phyloP scores from a whole-genome alignment of 2,888 invertebrate genomes.

The Chrysolina americana region DNA sequence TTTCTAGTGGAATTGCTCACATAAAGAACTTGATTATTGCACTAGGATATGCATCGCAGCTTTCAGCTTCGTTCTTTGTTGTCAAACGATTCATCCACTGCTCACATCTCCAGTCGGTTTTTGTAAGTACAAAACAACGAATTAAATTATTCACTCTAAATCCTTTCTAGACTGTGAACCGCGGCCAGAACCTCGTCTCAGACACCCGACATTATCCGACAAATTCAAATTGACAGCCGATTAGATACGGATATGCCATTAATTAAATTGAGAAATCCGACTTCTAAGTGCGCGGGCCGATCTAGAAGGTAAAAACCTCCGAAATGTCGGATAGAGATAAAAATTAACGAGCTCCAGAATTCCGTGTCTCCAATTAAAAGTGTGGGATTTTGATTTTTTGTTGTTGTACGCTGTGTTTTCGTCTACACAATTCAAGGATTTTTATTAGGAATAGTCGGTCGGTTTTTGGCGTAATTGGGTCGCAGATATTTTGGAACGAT shows the following conservation, averaged over 20 bases:
- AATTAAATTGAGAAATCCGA: slow-evolving; percentile 58
- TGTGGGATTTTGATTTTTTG: slow-evolving; percentile 54
- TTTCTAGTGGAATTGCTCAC: too few species aligned
- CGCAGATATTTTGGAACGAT: slow-evolving; percentile 11
- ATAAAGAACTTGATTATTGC: too few species aligned
- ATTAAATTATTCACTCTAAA: slow-evolving; percentile 3
- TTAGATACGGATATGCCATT: slow-evolving; percentile 65
- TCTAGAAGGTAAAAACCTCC: slow-evolving; percentile 53
- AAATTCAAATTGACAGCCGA: slow-evolving; percentile 67
- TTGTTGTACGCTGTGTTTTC: slow-evolving; percentile 22
- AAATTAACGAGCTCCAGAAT: slow-evolving; percentile 65
- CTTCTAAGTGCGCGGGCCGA: slow-evolving; percentile 45
- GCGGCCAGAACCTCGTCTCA: slow-evolving; percentile 5
- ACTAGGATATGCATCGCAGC: too few species aligned
- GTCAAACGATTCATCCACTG: background rate
- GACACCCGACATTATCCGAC: slow-evolving; percentile 46
- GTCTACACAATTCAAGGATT: slow-evolving; percentile 27
- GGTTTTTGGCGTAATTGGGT: slow-evolving; percentile 27
- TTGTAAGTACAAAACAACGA: background rate
- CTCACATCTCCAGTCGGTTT: too few species aligned
- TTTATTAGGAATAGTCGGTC: slow-evolving; percentile 26
- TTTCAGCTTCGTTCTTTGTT: background rate
- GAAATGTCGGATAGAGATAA: slow-evolving; percentile 61
- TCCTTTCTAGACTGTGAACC: slow-evolving; percentile 7
- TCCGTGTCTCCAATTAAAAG: slow-evolving; percentile 62